A percentile compares a stretch with the other conserved stretches of the same genome.
These are phyloP conservation scores for Catamblyrhynchus diadema DNA, from an alignment of 2,797 vertebrate species.

Conservation along the genomic window DNA sequence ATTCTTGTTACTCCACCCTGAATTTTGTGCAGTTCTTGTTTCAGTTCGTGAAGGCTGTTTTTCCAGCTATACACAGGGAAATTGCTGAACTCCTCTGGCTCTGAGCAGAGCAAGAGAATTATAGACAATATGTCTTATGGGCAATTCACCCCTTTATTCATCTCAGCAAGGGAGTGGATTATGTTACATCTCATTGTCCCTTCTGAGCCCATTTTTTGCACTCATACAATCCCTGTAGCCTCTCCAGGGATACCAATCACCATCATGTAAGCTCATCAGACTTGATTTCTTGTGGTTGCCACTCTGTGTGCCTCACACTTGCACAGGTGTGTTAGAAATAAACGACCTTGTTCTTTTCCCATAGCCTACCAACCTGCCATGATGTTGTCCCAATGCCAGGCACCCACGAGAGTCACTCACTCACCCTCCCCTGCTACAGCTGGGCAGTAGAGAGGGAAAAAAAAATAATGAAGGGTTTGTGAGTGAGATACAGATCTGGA, in stretches of 20 bases:
- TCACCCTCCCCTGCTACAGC: background rate
- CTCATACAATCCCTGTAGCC: background rate
- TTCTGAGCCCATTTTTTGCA: background rate
- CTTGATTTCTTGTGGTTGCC: background rate
- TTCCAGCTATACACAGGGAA: background rate
- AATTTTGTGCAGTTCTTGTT: background rate
- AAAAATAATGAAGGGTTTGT: background rate
- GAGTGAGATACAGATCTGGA: no score
- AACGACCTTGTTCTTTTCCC: background rate
- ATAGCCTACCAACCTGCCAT: background rate
- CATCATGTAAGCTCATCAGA: background rate
- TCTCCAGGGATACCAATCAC: background rate
- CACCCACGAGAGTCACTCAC: accelerated
- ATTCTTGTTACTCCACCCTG: background rate
- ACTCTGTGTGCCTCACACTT: background rate
- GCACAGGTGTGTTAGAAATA: background rate
- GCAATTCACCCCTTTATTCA: background rate
- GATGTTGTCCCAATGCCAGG: background rate
- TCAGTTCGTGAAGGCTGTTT: background rate
- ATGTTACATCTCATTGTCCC: background rate
- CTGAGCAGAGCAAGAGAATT: background rate
- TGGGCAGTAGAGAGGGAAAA: background rate
- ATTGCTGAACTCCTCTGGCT: background rate
- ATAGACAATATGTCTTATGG: background rate
- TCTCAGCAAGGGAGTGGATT: background rate